Percentiles rank a stretch among this genome's conserved stretches.
phyloP scores from a whole-genome alignment of 2,113 vertebrate species.

The Hippolais icterina region DNA sequence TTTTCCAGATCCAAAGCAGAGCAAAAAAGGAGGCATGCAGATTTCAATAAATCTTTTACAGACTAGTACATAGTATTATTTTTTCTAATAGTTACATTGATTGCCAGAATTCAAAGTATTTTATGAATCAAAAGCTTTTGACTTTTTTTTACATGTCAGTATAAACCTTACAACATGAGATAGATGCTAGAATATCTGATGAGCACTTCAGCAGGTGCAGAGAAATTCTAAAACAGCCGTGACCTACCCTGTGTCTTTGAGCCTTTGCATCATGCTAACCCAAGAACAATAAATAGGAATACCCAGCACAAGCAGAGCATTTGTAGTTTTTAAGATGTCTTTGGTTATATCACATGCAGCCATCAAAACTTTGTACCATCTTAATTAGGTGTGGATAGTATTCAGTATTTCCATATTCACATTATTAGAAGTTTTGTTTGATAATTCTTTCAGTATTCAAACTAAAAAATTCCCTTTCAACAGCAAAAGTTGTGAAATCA shows the following conservation, averaged over 20 bases:
- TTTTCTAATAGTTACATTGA: not conserved
- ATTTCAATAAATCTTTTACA: not conserved
- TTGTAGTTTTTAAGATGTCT: not conserved
- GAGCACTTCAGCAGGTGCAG: not conserved
- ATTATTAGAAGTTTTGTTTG: not conserved
- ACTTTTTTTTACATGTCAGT: not conserved
- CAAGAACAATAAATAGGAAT: not conserved
- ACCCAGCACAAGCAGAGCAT: not conserved
- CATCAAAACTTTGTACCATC: not conserved
- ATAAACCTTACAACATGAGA: not conserved
- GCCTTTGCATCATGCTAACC: not conserved
- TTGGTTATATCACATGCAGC: not conserved
- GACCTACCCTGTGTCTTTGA: not conserved
- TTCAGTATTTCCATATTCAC: not conserved
- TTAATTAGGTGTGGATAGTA: not conserved
- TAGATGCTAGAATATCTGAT: not conserved
- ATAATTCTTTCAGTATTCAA: not conserved
- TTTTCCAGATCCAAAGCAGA: not conserved
- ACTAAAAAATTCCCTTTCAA: not conserved
- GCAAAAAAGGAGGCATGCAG: not conserved
- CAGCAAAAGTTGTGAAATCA: not conserved
- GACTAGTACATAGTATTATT: not conserved
- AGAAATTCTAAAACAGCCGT: not conserved
- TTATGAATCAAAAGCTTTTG: not conserved
- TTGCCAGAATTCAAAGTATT: not conserved